Evolutionary conservation across 1,140 invertebrate species (phyloP).

Genomic region (Cyclargus thomasi): DNA sequence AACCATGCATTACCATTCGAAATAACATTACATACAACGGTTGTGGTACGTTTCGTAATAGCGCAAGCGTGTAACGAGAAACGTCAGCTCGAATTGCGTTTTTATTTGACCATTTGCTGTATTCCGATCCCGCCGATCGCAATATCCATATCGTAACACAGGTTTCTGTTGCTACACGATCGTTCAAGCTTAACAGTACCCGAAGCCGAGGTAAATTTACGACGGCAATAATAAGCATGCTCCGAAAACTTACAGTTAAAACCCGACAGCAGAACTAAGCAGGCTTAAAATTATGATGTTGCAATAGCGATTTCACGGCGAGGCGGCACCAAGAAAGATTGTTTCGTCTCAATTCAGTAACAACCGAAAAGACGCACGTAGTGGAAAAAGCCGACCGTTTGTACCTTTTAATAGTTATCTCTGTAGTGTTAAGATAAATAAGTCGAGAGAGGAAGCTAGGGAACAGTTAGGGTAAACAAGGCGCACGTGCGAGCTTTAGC

Average conservation of each 20-base stretch:
- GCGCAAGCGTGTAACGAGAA: background rate
- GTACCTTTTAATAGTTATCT: background rate
- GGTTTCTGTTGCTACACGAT: background rate
- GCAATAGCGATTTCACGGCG: background rate
- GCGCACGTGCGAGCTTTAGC: slow-evolving; percentile 18
- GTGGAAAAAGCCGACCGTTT: background rate
- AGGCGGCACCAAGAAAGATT: background rate
- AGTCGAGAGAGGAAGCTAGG: slow-evolving; percentile 2
- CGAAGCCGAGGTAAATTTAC: background rate
- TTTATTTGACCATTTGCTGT: slow-evolving; percentile 1
- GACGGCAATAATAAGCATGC: background rate
- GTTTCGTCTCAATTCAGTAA: background rate
- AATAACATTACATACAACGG: background rate
- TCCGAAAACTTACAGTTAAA: background rate
- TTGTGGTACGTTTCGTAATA: background rate
- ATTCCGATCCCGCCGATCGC: background rate
- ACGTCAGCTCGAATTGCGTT: background rate
- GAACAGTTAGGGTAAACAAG: slow-evolving; percentile 17
- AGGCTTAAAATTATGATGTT: slow-evolving; percentile 3
- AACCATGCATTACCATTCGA: too few species aligned
- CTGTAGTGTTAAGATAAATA: background rate
- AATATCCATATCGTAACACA: background rate
- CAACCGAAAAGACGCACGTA: background rate
- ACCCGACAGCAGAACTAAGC: background rate
- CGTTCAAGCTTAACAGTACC: background rate